Conservation (phyloP, 2,113 vertebrate genomes). For the Pithys albifrons region DNA sequence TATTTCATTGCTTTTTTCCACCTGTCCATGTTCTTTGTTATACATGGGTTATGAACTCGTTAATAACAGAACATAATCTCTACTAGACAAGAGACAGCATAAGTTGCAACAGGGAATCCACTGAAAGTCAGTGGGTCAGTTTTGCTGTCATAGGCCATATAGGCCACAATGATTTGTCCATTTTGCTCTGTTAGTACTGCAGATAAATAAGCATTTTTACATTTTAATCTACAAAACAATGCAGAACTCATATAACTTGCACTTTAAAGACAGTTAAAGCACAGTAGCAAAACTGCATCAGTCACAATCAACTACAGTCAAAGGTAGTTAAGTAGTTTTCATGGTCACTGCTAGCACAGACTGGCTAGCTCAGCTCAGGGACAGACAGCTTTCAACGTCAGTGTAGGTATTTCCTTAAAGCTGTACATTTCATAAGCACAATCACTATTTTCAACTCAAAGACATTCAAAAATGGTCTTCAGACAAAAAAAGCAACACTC, state of each 20-base stretch:
- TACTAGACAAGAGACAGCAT: background rate
- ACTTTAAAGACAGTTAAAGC: background rate
- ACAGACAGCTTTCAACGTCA: background rate
- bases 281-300: background rate
- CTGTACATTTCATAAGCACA: background rate
- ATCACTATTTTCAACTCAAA: background rate
- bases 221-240: background rate
- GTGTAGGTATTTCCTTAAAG: background rate
- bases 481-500: background rate
- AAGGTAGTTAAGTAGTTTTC: background rate
- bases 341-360: background rate
- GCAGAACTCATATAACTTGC: background rate
- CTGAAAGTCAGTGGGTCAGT: background rate
- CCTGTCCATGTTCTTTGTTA: background rate
- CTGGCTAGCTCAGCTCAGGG: background rate
- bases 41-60: background rate
- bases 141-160: background rate
- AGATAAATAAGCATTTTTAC: background rate
- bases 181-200: background rate
- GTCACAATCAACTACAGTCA: background rate
- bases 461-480: background rate
- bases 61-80: background rate
- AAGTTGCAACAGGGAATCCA: background rate
- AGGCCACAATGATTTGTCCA: background rate
- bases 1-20: background rate